Base-by-base conservation (phyloP, 2,888 invertebrate species). In the Tetranychus piercei region DNA sequence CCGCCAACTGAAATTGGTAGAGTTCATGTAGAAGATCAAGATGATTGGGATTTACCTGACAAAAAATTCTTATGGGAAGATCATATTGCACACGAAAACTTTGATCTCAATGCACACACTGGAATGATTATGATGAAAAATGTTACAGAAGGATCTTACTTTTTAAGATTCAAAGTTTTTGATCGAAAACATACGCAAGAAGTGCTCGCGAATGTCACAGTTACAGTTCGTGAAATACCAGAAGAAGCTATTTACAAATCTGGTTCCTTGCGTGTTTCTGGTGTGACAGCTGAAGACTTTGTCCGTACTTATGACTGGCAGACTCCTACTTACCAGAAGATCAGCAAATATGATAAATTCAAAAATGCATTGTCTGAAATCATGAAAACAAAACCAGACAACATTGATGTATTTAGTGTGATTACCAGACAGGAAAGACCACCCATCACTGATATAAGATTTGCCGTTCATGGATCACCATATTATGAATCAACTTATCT, bases 41-140 rank as follows among this genome's bases (percentile, higher is more conserved):
- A 99, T 83, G 99, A 99, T 82, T 99, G 97, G 97, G 99, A 99
- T 84, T 84, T 95, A 78, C 92, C 91, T 0, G 96, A 97, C 82
- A 99, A 99, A 83, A 93, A 91, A 80, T 99, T 95, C 85, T 92
- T 91, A 81, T 94, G 94, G 92, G 92, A 92, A 81, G 88, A 88
- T 71, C 85, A 88, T 74, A 91, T 91, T 81, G 79, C 78, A 74
- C 92, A 93, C 85, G 89, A 90, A 1, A 88, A 89, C 79, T 94
- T 94, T 82, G 90, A 89, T 77, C 84, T 96, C 44, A 90, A 94
- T 81, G 90, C 91, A 82, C 91, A 92, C 81, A 90, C 91, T 0
- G 96, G 96, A 22, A 92, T 93, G 90, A 90, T 99, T 79, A 91
- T 90, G 77, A 96, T 97, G 94, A 88, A 88, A 80, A 91, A 92